A percentile compares a stretch with the other conserved stretches of the same genome.
phyloP scores from a whole-genome alignment of 1,140 invertebrate species.

The Cyrtorhinus lividipennis region DNA sequence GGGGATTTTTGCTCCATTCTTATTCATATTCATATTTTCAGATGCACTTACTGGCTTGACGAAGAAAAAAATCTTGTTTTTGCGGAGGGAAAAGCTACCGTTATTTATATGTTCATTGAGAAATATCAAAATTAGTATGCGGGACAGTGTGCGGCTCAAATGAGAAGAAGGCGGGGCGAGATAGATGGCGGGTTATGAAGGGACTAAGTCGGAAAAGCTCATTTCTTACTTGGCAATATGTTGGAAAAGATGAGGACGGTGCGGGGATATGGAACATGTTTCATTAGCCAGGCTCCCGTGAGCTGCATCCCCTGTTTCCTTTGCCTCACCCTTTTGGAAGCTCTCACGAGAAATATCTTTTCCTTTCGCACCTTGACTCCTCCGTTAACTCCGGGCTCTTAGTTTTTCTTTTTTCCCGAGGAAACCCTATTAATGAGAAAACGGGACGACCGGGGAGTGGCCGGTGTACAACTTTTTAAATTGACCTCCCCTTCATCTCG shows the following conservation, averaged over 20 bases:
- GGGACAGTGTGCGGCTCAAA: not conserved
- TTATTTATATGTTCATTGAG: not conserved
- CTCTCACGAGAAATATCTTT: not conserved
- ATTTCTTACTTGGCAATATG: constrained; percentile 8
- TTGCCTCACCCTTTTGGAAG: not conserved
- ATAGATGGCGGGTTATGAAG: constrained; percentile 9
- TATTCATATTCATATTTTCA: no score
- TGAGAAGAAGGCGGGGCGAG: not conserved
- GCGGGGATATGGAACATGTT: constrained; percentile 1
- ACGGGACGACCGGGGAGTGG: not conserved
- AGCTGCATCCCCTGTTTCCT: not conserved
- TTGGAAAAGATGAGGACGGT: not conserved
- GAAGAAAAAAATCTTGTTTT: not conserved
- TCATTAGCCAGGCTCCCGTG: not conserved
- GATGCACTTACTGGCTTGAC: no score
- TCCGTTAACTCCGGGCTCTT: not conserved
- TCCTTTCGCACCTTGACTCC: not conserved
- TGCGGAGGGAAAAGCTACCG: no score
- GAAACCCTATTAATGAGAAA: not conserved
- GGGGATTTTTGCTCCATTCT: no score
- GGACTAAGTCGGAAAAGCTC: constrained; percentile 9
- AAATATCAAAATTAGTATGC: constrained; percentile 5
- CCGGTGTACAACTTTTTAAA: not conserved
- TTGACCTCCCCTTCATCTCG: not conserved
- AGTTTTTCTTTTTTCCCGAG: not conserved